Evolutionary conservation across 2,797 vertebrate species (phyloP).

Genomic region (Gallinago nigripennis): DNA sequence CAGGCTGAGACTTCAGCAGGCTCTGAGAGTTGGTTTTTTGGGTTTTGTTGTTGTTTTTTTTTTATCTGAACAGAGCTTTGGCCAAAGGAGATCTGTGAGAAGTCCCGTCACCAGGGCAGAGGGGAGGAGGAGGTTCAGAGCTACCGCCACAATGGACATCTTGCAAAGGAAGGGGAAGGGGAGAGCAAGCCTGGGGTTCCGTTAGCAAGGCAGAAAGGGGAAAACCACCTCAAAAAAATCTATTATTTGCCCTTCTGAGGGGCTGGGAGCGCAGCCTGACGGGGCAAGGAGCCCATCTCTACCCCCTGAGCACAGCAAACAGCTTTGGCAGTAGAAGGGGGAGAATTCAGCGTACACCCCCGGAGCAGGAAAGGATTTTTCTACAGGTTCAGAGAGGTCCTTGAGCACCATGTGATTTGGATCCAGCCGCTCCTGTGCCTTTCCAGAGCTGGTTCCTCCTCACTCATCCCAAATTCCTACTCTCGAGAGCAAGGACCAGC

Average conservation of each 20-base stretch:
- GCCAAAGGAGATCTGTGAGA: neutral
- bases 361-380: neutral
- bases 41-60: neutral
- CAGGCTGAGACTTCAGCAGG: neutral
- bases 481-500: neutral
- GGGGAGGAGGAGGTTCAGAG: neutral
- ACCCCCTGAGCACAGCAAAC: neutral
- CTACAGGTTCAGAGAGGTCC: neutral
- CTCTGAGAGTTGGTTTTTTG: neutral
- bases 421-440: neutral
- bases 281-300: neutral
- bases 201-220: neutral
- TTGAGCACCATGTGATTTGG: neutral
- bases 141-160: neutral
- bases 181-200: neutral
- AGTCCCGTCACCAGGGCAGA: neutral
- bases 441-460: neutral
- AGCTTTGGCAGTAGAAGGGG: neutral
- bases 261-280: neutral
- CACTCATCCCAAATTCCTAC: neutral
- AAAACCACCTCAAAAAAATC: neutral
- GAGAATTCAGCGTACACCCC: rapidly evolving
- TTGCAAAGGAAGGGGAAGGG: neutral
- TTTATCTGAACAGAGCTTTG: neutral
- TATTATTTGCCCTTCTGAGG: neutral